Percentiles rank a stretch among this genome's conserved stretches.
phyloP scores from a whole-genome alignment of 1,140 invertebrate species.

The Pseudomyrmex pallidus region DNA sequence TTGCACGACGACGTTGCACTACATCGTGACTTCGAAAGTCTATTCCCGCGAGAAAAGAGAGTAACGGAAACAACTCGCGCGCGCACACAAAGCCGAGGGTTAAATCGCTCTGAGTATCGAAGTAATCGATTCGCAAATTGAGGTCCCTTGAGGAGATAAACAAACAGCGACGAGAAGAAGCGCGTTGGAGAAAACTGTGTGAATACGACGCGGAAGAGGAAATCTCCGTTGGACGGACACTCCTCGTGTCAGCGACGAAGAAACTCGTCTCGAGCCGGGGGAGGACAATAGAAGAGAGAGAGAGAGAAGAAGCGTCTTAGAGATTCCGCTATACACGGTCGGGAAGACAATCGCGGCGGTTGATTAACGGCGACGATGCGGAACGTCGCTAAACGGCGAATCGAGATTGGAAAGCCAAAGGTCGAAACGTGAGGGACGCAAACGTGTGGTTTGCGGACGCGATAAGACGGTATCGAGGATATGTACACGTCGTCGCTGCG shows the following conservation, averaged over 20 bases:
- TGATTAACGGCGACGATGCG: neutral
- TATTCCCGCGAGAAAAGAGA: too few relatives aligned
- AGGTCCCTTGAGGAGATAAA: neutral
- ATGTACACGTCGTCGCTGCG: neutral
- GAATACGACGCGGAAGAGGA: neutral
- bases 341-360: neutral
- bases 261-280: neutral
- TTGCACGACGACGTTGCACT: too few relatives aligned
- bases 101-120: neutral
- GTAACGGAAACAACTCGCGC: too few relatives aligned
- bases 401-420: slow-evolving; percentile 2
- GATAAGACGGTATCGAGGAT: slow-evolving; percentile 6
- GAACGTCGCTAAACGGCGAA: slow-evolving; percentile 18
- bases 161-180: neutral
- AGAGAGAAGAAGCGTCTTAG: neutral
- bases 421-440: slow-evolving; percentile 24
- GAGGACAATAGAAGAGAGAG: neutral
- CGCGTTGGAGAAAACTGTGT: neutral
- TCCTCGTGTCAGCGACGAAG: too few relatives aligned
- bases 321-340: too few relatives aligned
- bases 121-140: slow-evolving; percentile 3
- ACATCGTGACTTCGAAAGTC: too few relatives aligned
- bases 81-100: neutral
- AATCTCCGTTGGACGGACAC: too few relatives aligned
- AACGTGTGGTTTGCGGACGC: neutral